Base-by-base conservation (phyloP, 2,113 vertebrate genomes). In the Nestor notabilis region DNA sequence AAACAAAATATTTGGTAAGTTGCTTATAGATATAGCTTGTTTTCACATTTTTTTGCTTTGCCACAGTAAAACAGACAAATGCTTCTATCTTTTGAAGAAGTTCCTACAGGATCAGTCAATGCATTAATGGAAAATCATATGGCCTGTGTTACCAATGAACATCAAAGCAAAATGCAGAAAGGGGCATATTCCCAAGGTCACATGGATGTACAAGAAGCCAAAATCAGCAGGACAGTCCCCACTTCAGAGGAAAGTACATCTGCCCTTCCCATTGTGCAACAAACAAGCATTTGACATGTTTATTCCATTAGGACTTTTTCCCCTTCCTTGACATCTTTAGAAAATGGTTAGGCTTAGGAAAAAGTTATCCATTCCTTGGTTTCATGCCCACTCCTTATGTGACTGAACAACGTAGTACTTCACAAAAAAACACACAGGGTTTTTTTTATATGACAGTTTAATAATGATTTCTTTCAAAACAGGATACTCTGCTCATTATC, bases 31-130 rank as follows among this genome's bases (percentile, higher is more conserved):
- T 87, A 58, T 7, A 61, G 41, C 10, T 87, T 85, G 24, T 76
- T 96, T 93, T 74, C 35, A 47, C 14, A 0, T 5, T 91, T 61
- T 63, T 97, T 87, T 92, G 10, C 25, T 69, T 92, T 89, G 66
- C 7, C 10, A 66, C 28, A 28, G 14, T 25, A 64, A 95, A 90
- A 75, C 14, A 95, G 64, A 71, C 33, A 87, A 89, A 94, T 46
- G 35, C 5, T 76, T 91, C 63, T 53, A 70, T 66, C 13, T 95
- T 82, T 43, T 47, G 83, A 95, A 83, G 33, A 20, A 27, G 3
- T 69, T 94, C 53, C 46, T 47, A 64, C 14, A 37, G 31, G 29
- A 87, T 71, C 52, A 29, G 44, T 10, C 1, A 1, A 44, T 35
- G 44, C 16, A 33, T 82, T 83, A 46, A 61, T 37, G 52, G 69